A percentile compares a stretch with the other conserved stretches of the same genome.
phyloP scores from a whole-genome alignment of 2,797 vertebrate genomes.

The Spinus olivaceus region DNA sequence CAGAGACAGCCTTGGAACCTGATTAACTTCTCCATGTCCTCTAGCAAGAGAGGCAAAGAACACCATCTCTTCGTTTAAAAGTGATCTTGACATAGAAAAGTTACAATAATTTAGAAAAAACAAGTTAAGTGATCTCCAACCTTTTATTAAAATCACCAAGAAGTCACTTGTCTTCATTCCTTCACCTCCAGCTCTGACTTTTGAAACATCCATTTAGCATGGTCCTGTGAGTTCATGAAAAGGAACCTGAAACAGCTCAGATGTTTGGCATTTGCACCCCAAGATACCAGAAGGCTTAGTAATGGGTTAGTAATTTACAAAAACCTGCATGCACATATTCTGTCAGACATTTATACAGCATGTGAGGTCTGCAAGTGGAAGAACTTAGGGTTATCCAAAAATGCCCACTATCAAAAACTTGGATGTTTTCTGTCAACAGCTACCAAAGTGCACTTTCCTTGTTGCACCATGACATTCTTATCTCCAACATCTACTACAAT shows the following conservation, averaged over 20 bases:
- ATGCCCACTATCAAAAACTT: not conserved
- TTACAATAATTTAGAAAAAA: not conserved
- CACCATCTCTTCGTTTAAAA: not conserved
- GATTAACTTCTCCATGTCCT: not conserved
- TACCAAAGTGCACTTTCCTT: not conserved
- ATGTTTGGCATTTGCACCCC: not conserved
- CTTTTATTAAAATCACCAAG: not conserved
- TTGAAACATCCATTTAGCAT: not conserved
- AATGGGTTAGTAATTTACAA: not conserved
- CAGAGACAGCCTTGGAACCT: not conserved
- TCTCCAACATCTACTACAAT: not conserved
- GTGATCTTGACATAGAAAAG: not conserved
- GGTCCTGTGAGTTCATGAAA: slow-evolving; percentile 3
- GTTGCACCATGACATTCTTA: not conserved
- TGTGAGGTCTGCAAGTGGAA: not conserved
- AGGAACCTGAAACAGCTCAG: not conserved
- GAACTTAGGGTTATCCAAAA: not conserved
- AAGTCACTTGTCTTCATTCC: not conserved
- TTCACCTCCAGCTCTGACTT: not conserved
- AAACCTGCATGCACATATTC: not conserved
- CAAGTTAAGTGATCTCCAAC: not conserved
- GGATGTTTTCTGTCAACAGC: not conserved
- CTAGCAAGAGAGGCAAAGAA: not conserved
- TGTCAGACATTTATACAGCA: not conserved
- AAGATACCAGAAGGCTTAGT: not conserved